Evolutionary conservation across 2,113 vertebrate species (phyloP).

Genomic region (Ptyas mucosa): DNA sequence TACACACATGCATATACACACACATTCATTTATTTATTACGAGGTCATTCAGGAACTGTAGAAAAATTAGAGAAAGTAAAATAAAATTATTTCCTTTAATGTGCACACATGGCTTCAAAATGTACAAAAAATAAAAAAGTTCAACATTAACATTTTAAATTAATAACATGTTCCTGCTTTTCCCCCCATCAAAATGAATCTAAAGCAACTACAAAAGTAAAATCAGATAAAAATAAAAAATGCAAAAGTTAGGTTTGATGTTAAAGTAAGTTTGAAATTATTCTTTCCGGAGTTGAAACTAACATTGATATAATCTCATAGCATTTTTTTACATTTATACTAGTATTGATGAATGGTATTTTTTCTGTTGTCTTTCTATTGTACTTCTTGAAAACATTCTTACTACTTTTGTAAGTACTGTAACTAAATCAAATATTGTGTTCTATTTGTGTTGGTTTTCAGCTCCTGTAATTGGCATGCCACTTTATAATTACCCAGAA

Average conservation of each 20-base stretch:
- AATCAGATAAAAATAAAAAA: background rate
- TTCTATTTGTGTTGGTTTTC: background rate
- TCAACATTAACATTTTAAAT: background rate
- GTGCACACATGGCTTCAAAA: background rate
- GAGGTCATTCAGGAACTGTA: background rate
- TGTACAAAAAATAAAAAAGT: background rate
- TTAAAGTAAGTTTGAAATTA: background rate
- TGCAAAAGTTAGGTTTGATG: background rate
- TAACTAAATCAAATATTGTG: background rate
- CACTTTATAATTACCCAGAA: background rate
- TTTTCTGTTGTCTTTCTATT: background rate
- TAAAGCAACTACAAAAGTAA: background rate
- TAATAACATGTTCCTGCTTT: background rate
- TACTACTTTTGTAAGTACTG: background rate
- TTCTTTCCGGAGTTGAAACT: background rate
- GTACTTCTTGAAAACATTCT: background rate
- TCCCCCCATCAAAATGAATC: background rate
- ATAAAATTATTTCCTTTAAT: background rate
- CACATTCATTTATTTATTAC: background rate
- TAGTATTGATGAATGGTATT: rapidly evolving
- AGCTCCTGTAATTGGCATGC: background rate
- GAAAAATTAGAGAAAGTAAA: background rate
- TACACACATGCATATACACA: background rate
- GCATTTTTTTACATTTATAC: background rate
- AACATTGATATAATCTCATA: rapidly evolving